These are phyloP conservation scores for Cephus runcator DNA, from an alignment of 2,888 invertebrate genomes.

Conservation along the genomic window DNA sequence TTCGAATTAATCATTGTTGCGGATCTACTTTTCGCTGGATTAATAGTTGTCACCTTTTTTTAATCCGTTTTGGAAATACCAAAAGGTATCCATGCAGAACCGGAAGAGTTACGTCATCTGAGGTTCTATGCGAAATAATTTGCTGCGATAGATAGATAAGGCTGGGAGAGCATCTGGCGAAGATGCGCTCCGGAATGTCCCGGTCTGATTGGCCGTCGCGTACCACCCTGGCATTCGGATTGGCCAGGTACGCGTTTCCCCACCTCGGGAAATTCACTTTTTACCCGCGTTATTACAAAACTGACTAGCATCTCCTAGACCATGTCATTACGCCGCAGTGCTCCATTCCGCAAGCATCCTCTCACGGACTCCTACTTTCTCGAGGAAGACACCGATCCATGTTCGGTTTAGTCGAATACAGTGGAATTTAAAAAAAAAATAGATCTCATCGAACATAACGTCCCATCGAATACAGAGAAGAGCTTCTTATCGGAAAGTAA, in stretches of 20 bases:
- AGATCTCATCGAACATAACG: not conserved
- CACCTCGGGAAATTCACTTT: slow-evolving; percentile 65
- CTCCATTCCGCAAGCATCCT: slow-evolving; percentile 61
- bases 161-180: slow-evolving; percentile 29
- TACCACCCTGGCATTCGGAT: slow-evolving; percentile 44
- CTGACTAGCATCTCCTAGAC: slow-evolving; percentile 65
- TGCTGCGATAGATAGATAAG: slow-evolving; percentile 3
- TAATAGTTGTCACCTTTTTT: not conserved
- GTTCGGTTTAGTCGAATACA: not conserved
- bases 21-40: not conserved
- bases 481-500: not conserved
- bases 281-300: slow-evolving; percentile 65
- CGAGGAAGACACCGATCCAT: not conserved
- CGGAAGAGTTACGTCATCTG: not conserved
- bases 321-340: slow-evolving; percentile 65
- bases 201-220: slow-evolving; percentile 54
- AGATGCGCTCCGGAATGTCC: slow-evolving; percentile 52
- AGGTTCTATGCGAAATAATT: not conserved
- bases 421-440: not conserved
- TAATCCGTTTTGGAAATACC: not conserved
- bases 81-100: not conserved
- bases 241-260: slow-evolving; percentile 60
- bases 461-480: not conserved
- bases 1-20: not conserved
- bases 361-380: slow-evolving; percentile 34